Conservation (phyloP, 2,113 vertebrate species). For the Melospiza georgiana region DNA sequence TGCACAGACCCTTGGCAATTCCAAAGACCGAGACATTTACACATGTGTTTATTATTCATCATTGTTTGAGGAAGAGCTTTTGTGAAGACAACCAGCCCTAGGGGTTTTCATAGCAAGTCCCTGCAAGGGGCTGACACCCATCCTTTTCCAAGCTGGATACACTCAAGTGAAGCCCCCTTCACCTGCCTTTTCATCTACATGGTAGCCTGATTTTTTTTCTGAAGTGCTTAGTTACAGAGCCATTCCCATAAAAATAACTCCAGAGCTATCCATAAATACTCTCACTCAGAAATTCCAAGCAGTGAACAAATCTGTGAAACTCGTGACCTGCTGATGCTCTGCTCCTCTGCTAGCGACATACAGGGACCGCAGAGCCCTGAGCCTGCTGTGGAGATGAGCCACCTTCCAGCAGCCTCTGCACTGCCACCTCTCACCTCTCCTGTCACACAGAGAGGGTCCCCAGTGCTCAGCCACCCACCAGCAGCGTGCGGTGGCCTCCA, state of each 20-base stretch:
- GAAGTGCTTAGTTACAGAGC: constrained; percentile 41
- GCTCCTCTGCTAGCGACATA: background rate
- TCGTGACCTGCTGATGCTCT: constrained; percentile 26
- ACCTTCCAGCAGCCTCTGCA: background rate
- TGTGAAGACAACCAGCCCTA: background rate
- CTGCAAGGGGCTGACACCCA: background rate
- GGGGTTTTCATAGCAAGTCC: background rate
- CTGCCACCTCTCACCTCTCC: background rate
- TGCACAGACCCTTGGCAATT: constrained; percentile 59
- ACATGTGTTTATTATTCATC: constrained; percentile 42
- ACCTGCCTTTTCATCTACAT: constrained; percentile 49
- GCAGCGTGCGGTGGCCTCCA: rapidly evolving
- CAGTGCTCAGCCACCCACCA: background rate
- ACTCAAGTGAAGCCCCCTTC: background rate
- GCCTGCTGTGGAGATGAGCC: background rate
- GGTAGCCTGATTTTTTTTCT: constrained; percentile 34
- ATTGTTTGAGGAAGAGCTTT: constrained; percentile 32
- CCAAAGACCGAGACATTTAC: constrained; percentile 18
- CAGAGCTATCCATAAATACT: constrained; percentile 55
- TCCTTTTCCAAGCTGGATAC: background rate
- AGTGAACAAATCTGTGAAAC: constrained; percentile 41
- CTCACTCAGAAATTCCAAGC: constrained; percentile 34
- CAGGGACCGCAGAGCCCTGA: background rate
- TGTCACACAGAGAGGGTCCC: background rate
- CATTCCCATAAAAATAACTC: constrained; percentile 39